Conservation (phyloP, 30 jellyfish, hydroid and myxozoan genomes). For the Aurelia aurita complex sp. Pacific region DNA sequence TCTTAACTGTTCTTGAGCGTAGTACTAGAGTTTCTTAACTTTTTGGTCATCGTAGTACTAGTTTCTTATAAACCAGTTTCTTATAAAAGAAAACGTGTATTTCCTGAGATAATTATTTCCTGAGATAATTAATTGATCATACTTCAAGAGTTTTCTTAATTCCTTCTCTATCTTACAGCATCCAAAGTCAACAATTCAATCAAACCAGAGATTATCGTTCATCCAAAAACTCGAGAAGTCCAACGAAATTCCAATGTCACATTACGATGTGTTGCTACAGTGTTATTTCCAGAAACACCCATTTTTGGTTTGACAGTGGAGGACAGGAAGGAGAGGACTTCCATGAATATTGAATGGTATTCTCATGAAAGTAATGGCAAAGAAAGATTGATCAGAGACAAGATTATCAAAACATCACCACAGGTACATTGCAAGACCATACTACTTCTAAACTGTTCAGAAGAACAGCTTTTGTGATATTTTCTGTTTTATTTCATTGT, state of each 20-base stretch:
- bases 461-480: no score
- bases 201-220: slow-evolving; percentile 86
- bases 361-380: slow-evolving; percentile 28
- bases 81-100: no score
- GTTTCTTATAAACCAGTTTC: no score
- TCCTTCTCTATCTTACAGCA: slow-evolving; percentile 24
- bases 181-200: slow-evolving; percentile 65
- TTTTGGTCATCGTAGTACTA: no score
- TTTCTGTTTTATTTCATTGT: no score
- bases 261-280: slow-evolving; percentile 90
- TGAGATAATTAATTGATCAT: not conserved
- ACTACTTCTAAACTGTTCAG: no score
- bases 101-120: not conserved
- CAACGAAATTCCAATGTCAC: slow-evolving; percentile 72
- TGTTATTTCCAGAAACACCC: slow-evolving; percentile 52
- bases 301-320: slow-evolving; percentile 53
- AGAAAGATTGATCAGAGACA: slow-evolving; percentile 41
- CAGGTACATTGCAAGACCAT: slow-evolving; percentile 47
- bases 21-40: no score
- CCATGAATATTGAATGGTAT: slow-evolving; percentile 86
- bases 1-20: no score
- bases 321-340: slow-evolving; percentile 51
- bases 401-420: slow-evolving; percentile 72
- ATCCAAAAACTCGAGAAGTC: slow-evolving; percentile 83
- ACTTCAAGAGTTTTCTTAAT: not conserved